Evolutionary conservation across 2,797 vertebrate species (phyloP).

Genomic region (Gastrophryne carolinensis): DNA sequence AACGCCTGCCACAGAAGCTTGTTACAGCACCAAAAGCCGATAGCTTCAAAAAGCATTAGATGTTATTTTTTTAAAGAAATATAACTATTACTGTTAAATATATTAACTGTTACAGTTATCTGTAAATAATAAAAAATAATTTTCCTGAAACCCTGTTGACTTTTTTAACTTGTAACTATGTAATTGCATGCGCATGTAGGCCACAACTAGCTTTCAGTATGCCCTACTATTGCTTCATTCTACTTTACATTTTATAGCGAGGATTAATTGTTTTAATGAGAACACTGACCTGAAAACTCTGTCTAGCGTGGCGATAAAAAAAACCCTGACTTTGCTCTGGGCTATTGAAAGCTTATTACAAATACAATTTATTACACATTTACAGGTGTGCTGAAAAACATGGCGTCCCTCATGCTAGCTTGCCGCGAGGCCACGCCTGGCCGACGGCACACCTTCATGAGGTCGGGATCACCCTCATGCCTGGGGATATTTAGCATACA

Average conservation of each 20-base stretch:
- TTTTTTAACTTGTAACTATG: too few species aligned
- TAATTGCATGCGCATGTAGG: too few species aligned
- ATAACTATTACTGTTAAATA: too few species aligned
- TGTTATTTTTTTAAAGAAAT: too few species aligned
- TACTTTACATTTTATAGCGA: slow-evolving; percentile 18
- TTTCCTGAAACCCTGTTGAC: too few species aligned
- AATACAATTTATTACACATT: slow-evolving; percentile 11
- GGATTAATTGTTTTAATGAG: slow-evolving; percentile 16
- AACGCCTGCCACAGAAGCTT: too few species aligned
- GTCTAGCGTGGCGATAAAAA: background rate
- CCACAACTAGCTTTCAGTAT: background rate
- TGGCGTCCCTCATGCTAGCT: slow-evolving; percentile 29
- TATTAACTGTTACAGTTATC: too few species aligned
- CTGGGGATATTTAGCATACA: slow-evolving; percentile 57
- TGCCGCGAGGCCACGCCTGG: background rate
- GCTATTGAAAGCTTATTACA: slow-evolving; percentile 30
- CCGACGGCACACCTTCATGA: slow-evolving; percentile 50
- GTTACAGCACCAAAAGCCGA: too few species aligned
- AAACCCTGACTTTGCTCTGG: slow-evolving; percentile 14
- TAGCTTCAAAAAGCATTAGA: too few species aligned
- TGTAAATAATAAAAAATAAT: too few species aligned
- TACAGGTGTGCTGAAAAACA: slow-evolving; percentile 35
- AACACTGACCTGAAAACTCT: background rate
- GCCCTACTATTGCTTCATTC: background rate
- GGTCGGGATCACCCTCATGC: slow-evolving; percentile 54